Evolutionary conservation across 2,888 invertebrate genomes (phyloP).

Genomic region (Lypha dubia): DNA sequence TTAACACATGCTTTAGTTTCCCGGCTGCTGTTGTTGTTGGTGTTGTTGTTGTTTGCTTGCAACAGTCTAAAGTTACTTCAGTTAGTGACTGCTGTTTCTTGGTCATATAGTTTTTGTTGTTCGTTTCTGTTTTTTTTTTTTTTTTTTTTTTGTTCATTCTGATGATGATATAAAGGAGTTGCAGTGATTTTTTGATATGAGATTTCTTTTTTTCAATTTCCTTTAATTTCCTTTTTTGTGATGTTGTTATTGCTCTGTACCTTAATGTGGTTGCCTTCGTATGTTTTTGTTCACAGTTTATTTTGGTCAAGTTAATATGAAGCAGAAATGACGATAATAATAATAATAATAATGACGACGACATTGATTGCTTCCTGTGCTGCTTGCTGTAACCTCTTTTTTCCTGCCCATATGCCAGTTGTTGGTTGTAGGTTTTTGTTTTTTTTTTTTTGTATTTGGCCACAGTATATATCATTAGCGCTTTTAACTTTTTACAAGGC

Average conservation of each 20-base stretch:
- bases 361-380: slow-evolving; percentile 75
- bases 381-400: slow-evolving; percentile 65
- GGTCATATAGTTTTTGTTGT: background rate
- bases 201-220: slow-evolving; percentile 63
- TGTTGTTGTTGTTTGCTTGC: slow-evolving; percentile 19
- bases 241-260: slow-evolving; percentile 24
- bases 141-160: slow-evolving; percentile 5
- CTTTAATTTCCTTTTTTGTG: slow-evolving; percentile 53
- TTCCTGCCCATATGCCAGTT: slow-evolving; percentile 15
- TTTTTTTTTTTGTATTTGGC: too few species aligned
- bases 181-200: slow-evolving; percentile 71
- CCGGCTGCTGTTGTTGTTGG: too few species aligned
- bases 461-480: slow-evolving; percentile 62
- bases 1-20: slow-evolving; percentile 70
- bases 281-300: slow-evolving; percentile 34
- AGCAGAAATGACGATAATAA: slow-evolving; percentile 50
- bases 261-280: slow-evolving; percentile 15
- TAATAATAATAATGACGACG: slow-evolving; percentile 69
- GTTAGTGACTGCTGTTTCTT: slow-evolving; percentile 53
- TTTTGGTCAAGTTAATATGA: slow-evolving; percentile 68
- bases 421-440: slow-evolving; percentile 32
- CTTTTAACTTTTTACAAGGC: slow-evolving; percentile 56
- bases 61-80: slow-evolving; percentile 67
- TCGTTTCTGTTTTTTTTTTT: slow-evolving; percentile 3
- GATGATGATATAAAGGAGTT: slow-evolving; percentile 68